phyloP scores from a whole-genome alignment of 2,888 invertebrate genomes.

The Caenorhabditis imperialis region DNA sequence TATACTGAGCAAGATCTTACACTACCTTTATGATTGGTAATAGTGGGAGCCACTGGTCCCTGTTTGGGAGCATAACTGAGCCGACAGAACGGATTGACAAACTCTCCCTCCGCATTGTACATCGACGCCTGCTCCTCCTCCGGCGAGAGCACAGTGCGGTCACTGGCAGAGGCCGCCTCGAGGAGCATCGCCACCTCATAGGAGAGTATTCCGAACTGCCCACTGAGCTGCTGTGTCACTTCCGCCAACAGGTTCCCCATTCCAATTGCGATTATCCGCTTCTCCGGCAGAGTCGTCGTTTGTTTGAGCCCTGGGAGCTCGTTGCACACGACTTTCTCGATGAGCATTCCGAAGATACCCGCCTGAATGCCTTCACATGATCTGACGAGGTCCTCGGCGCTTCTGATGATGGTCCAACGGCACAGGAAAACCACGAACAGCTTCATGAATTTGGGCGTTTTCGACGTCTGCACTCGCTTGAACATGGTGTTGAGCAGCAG shows the following conservation, averaged over 20 bases:
- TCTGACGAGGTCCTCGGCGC: constrained; percentile 84
- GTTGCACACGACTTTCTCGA: constrained; percentile 83
- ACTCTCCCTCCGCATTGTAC: constrained; percentile 73
- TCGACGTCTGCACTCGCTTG: constrained; percentile 86
- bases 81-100: constrained; percentile 73
- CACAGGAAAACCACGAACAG: constrained; percentile 91
- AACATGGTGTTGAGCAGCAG: constrained; percentile 63
- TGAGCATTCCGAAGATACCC: constrained; percentile 93
- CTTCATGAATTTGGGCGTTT: constrained; percentile 94
- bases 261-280: constrained; percentile 92
- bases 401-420: constrained; percentile 88
- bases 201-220: constrained; percentile 55
- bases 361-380: constrained; percentile 78
- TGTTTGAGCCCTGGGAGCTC: constrained; percentile 83
- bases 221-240: constrained; percentile 38
- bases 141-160: constrained; percentile 48
- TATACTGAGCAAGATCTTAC: background rate
- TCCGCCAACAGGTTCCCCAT: constrained; percentile 83
- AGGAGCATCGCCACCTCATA: constrained; percentile 53
- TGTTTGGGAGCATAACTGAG: constrained; percentile 67
- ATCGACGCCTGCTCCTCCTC: constrained; percentile 67
- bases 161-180: constrained; percentile 54
- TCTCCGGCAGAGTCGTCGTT: constrained; percentile 87
- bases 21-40: constrained; percentile 66
- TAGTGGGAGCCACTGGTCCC: constrained; percentile 52